Base-by-base conservation (phyloP, 2,888 invertebrate genomes). In the Timema podura region DNA sequence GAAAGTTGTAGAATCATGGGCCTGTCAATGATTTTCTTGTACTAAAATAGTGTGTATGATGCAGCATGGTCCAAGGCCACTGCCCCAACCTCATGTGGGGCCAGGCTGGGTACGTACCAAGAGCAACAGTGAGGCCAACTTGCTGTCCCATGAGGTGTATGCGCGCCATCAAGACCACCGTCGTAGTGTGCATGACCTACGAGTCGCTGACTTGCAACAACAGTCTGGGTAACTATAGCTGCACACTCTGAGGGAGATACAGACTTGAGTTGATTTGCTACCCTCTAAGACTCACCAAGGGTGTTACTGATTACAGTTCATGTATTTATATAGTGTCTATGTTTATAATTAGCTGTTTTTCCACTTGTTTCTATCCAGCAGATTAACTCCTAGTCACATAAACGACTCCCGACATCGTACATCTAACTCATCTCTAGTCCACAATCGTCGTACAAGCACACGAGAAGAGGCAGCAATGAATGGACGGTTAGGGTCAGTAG, bases 111-210 rank as follows among this genome's bases (percentile, higher is more conserved):
- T 78, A 70, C 77, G 83, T 70, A 82, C 83, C 70, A 90, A 90
- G 77, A 93, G 93, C 73, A 89, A 90, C 75, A 94, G 94, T 76
- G 95, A 95, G 80, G 95, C 95, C 10, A 95, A 95, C 83, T 83
- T 95, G 44, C 82, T 95, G 59, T 87, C 88, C 2, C 88, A 88
- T 59, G 80, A 76, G 82, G 48, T 85, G 85, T 67, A 78, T 68
- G 15, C 75, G 59, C 74, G 75, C 51, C 71, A 67, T 45, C 73
- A 76, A 13, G 69, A 69, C 5, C 70, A 71, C 54, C 51, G 72
- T 5, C 70, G 73, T 49, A 78, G 78, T 48, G 73, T 78, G 30
- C 78, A 78, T 71, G 79, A 79, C 69, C 75, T 78, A 10, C 72
- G 78, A 59, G 74, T 65, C 15, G 10, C 61, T 13, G 45, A 45